These are phyloP conservation scores for Parotia lawesii DNA, from an alignment of 2,113 vertebrate genomes.

Conservation along the genomic window DNA sequence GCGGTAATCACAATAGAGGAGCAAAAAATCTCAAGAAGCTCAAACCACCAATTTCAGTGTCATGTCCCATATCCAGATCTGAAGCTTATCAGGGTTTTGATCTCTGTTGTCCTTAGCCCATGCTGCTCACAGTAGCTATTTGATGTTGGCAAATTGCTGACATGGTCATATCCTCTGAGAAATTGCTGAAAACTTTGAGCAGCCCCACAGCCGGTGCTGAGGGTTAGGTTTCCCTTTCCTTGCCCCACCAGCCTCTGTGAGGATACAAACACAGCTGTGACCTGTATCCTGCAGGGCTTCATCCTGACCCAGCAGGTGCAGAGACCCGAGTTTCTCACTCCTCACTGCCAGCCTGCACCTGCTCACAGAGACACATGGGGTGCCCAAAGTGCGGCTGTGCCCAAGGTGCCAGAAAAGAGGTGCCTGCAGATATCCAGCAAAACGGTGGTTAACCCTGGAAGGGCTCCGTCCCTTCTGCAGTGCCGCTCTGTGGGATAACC, in stretches of 20 bases:
- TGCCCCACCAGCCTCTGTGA: neutral
- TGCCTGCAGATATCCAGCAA: neutral
- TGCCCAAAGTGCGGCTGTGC: neutral
- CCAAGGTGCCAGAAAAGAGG: neutral
- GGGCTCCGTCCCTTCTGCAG: neutral
- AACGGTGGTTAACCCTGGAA: neutral
- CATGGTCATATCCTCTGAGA: neutral
- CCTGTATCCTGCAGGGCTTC: neutral
- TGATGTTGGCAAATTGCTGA: neutral
- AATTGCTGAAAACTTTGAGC: neutral
- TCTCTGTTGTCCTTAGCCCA: neutral
- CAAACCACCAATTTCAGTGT: neutral
- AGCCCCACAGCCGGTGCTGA: rapidly evolving
- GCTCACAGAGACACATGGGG: rapidly evolving
- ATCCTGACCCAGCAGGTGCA: neutral
- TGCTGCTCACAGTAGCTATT: neutral
- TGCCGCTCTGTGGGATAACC: neutral
- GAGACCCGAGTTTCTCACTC: neutral
- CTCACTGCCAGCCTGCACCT: neutral
- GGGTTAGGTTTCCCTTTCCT: neutral
- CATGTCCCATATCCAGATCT: neutral
- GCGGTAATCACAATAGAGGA: neutral
- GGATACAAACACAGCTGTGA: neutral
- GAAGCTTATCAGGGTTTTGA: neutral
- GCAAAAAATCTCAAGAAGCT: neutral